A percentile compares a stretch with the other conserved stretches of the same genome.
Conservation (phyloP, 2,113 vertebrate species). For the Prionailurus bengalensis region DNA sequence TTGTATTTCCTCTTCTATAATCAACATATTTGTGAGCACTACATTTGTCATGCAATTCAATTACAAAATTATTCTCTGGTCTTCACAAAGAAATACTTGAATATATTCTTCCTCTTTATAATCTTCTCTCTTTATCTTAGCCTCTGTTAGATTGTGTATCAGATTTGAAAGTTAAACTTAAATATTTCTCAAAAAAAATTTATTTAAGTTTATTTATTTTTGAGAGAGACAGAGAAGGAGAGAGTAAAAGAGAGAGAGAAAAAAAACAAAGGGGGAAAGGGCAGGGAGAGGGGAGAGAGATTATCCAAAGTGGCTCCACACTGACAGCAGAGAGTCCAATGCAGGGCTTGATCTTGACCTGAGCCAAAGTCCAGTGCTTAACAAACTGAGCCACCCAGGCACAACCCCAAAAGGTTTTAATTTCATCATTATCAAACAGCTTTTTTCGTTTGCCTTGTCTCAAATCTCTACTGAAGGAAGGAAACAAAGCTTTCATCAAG, state of each 20-base stretch:
- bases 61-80: slow-evolving; percentile 53
- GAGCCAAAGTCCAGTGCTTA: too few species aligned
- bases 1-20: not conserved
- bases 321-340: too few species aligned
- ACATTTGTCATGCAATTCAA: not conserved
- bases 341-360: too few species aligned
- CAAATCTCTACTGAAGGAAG: slow-evolving; percentile 64
- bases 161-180: not conserved
- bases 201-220: too few species aligned
- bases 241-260: too few species aligned
- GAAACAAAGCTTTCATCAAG: slow-evolving; percentile 65
- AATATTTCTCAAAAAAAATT: not conserved
- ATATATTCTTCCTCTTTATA: not conserved
- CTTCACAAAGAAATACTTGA: slow-evolving; percentile 40
- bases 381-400: too few species aligned
- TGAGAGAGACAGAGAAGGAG: too few species aligned
- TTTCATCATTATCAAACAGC: slow-evolving; percentile 72
- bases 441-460: slow-evolving; percentile 74
- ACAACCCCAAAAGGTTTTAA: not conserved
- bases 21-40: not conserved
- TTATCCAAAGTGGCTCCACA: too few species aligned
- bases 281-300: too few species aligned
- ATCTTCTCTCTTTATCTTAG: slow-evolving; percentile 35
- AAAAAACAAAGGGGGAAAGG: too few species aligned
- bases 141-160: not conserved